phyloP scores from a whole-genome alignment of 2,888 invertebrate genomes.

The Belgica antarctica region DNA sequence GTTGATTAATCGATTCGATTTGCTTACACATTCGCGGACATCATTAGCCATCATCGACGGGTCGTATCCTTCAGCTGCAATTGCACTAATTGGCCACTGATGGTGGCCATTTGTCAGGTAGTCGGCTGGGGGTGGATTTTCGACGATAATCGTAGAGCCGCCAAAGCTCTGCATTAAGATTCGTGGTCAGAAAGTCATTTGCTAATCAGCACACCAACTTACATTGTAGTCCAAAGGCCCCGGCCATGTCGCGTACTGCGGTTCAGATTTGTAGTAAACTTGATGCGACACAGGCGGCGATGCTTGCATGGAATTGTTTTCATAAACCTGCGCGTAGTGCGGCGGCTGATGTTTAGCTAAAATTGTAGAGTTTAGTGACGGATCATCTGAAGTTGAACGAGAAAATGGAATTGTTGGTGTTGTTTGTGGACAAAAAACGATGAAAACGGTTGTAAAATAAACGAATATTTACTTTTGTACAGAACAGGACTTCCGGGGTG shows the following conservation, averaged over 20 bases:
- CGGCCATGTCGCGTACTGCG: conserved; percentile 44
- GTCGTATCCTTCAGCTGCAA: conserved; percentile 42
- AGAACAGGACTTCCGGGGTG: conserved; percentile 45
- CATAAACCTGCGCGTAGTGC: conserved; percentile 47
- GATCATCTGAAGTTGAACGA: conserved; percentile 49
- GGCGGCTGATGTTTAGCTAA: conserved; percentile 49
- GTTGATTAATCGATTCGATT: neutral
- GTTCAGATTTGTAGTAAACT: conserved; percentile 42
- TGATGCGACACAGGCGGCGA: conserved; percentile 45
- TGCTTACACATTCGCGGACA: conserved; percentile 37
- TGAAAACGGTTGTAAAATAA: neutral
- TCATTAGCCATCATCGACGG: conserved; percentile 36
- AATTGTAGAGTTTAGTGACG: conserved; percentile 50
- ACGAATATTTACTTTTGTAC: conserved; percentile 45
- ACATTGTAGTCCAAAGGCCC: conserved; percentile 39
- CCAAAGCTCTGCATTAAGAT: conserved; percentile 43
- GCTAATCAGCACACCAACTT: conserved; percentile 13
- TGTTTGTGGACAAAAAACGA: neutral
- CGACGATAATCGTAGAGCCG: conserved; percentile 43
- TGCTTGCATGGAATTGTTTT: conserved; percentile 48
- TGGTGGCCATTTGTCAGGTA: conserved; percentile 44
- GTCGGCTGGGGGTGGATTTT: conserved; percentile 44
- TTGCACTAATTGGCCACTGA: conserved; percentile 43
- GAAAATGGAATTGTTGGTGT: no score
- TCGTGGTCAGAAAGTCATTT: conserved; percentile 9